Conservation (phyloP, 2,797 vertebrate species). For the Hozukius guyotensis region DNA sequence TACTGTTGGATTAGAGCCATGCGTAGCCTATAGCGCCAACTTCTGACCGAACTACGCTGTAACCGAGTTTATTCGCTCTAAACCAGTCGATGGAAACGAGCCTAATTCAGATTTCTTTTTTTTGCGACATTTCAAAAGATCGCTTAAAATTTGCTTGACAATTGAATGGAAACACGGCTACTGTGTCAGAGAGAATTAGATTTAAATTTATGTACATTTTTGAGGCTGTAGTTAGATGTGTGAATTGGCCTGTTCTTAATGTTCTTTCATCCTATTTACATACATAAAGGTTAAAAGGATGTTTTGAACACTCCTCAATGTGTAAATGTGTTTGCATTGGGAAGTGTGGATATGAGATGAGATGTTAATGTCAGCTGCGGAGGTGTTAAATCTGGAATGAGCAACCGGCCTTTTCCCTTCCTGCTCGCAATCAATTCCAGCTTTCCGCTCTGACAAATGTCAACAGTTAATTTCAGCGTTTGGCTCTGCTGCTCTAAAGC, state of each 20-base stretch:
- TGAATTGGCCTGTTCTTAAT: not conserved
- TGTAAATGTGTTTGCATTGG: not conserved
- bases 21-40: no score
- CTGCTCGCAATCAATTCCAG: slow-evolving; percentile 38
- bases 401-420: not conserved
- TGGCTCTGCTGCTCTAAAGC: not conserved
- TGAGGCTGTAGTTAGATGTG: not conserved
- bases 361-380: slow-evolving; percentile 12
- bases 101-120: no score
- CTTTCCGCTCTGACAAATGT: slow-evolving; percentile 48
- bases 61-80: no score
- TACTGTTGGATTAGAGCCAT: no score
- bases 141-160: no score
- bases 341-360: not conserved
- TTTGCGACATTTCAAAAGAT: no score
- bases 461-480: slow-evolving; percentile 43
- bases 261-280: not conserved
- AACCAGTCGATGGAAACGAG: no score
- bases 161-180: no score
- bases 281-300: not conserved
- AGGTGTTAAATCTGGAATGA: slow-evolving; percentile 9
- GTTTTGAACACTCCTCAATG: not conserved
- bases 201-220: slow-evolving; percentile 4
- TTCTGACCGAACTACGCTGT: no score
- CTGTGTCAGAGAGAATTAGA: not conserved